Evolutionary conservation across 37 sponge, comb jelly and placozoan genomes (phyloP).

Genomic region (Chondrosia reniformis): DNA sequence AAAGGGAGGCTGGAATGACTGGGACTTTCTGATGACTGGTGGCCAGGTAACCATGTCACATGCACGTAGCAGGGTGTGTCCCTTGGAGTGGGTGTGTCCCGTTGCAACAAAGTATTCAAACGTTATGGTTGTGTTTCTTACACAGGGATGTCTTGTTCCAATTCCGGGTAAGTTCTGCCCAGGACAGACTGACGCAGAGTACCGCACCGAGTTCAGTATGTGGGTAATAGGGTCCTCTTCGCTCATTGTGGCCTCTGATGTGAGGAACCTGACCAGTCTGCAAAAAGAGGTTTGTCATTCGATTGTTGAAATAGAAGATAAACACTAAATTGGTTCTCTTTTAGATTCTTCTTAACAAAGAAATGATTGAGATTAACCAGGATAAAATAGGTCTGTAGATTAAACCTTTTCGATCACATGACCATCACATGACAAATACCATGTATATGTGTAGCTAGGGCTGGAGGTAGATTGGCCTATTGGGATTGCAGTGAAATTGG

Average conservation of each 20-base stretch:
- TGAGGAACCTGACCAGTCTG: conserved; percentile 67
- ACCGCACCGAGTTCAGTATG: conserved; percentile 74
- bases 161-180: conserved; percentile 49
- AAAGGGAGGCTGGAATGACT: conserved; percentile 92
- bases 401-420: not conserved
- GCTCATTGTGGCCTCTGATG: conserved; percentile 71
- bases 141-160: conserved; percentile 47
- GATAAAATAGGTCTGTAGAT: conserved; percentile 42
- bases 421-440: too few species aligned
- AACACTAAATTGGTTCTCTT: not conserved
- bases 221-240: conserved; percentile 69
- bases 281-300: conserved; percentile 48
- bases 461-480: not conserved
- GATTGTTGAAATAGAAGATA: not conserved
- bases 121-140: too few species aligned
- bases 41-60: conserved; percentile 60
- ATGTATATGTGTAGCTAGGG: not conserved
- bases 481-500: not conserved
- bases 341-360: conserved; percentile 66
- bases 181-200: conserved; percentile 79
- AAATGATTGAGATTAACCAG: conserved; percentile 76
- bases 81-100: not conserved
- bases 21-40: conserved; percentile 89
- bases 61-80: too few species aligned
- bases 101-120: not conserved